Evolutionary conservation across 2,888 invertebrate species (phyloP).

Genomic region (Abscondita cerata): DNA sequence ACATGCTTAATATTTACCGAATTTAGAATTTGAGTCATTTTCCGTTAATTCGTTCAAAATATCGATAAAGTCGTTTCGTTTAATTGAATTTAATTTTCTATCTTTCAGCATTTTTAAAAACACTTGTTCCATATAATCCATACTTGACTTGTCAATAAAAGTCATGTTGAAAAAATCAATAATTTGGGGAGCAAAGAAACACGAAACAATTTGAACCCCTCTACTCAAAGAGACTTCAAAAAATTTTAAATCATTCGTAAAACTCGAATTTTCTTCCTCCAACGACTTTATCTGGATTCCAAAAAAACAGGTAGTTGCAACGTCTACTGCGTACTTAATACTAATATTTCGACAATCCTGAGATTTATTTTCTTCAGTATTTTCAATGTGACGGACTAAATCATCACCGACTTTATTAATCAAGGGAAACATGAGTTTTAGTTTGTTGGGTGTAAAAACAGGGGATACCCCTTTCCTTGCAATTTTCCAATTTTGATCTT

Average conservation of each 20-base stretch:
- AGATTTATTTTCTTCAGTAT: slow-evolving; percentile 28
- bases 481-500: slow-evolving; percentile 61
- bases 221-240: slow-evolving; percentile 46
- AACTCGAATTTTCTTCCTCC: slow-evolving; percentile 49
- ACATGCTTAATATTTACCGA: background rate
- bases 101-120: too few species aligned
- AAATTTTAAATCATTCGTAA: slow-evolving; percentile 50
- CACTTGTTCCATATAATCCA: too few species aligned
- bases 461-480: slow-evolving; percentile 61
- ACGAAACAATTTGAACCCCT: slow-evolving; percentile 42
- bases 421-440: slow-evolving; percentile 60
- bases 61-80: too few species aligned
- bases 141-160: too few species aligned
- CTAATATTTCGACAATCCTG: slow-evolving; percentile 51
- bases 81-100: too few species aligned
- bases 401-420: slow-evolving; percentile 54
- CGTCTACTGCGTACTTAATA: slow-evolving; percentile 57
- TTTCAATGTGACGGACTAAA: slow-evolving; percentile 49
- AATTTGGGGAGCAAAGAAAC: too few species aligned
- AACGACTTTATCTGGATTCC: slow-evolving; percentile 52
- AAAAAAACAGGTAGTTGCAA: slow-evolving; percentile 59
- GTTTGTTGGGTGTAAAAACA: slow-evolving; percentile 61
- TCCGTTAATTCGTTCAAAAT: too few species aligned
- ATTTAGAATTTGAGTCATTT: too few species aligned
- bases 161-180: too few species aligned